Evolutionary conservation across 2,888 invertebrate genomes (phyloP).

Genomic region (Branchellion lobata): DNA sequence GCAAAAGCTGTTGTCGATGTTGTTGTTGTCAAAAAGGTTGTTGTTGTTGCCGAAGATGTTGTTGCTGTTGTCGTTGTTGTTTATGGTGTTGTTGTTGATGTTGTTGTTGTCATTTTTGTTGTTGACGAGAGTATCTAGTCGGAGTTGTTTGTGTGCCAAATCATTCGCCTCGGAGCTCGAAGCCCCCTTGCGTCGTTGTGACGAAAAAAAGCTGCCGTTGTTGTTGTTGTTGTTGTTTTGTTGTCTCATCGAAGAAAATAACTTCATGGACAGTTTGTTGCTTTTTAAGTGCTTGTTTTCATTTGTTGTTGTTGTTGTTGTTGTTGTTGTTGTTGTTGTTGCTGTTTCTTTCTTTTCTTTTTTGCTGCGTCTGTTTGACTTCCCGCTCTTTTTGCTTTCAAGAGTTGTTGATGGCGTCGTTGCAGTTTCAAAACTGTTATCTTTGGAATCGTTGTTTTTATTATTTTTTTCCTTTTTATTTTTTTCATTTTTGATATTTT

Average conservation of each 20-base stretch:
- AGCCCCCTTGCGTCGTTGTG: constrained; percentile 8
- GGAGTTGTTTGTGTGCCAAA: neutral
- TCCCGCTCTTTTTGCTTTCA: too few species aligned
- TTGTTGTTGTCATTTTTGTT: neutral
- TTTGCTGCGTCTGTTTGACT: neutral
- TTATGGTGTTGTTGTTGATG: neutral
- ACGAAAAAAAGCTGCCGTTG: neutral
- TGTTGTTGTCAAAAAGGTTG: neutral
- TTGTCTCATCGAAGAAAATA: constrained; percentile 8
- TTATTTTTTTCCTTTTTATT: neutral
- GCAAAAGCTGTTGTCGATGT: neutral
- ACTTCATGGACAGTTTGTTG: neutral
- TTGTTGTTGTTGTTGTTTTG: neutral
- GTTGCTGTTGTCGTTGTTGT: neutral
- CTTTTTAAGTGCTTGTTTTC: neutral
- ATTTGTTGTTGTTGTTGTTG: neutral
- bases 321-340: neutral
- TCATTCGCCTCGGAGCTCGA: constrained; percentile 5
- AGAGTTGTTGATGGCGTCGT: too few species aligned
- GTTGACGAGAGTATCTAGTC: neutral
- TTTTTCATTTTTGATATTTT: too few species aligned
- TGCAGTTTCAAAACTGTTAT: too few species aligned
- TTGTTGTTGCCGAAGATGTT: neutral
- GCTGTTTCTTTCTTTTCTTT: neutral
- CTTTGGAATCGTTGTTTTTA: too few species aligned